Evolutionary conservation across 64 coral and sea anemone species (phyloP), one percentile per base, ranked within the genome.

Genomic region (Montipora capricornis): DNA sequence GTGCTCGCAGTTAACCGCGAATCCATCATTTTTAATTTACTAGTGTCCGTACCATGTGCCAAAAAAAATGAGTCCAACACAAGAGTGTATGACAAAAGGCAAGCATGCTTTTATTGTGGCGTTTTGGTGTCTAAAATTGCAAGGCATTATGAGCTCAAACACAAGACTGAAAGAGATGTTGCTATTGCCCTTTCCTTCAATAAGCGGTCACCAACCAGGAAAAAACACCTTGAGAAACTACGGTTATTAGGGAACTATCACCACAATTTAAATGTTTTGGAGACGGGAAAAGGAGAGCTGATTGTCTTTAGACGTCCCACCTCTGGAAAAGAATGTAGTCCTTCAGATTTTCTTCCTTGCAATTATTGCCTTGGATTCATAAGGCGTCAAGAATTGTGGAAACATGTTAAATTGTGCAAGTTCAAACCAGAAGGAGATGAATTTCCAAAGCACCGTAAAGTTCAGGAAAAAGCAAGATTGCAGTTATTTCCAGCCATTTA

Each of bases 291-390:
- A 19, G 95, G 91, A 20, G 78, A 90, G 44, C 49, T 93, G 0
- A 96, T 93, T 75, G 48, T 90, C 12, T 17, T 68, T 44, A 89
- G 90, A 78, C 73, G 91, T 14, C 91, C 95, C 3, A 6, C 70
- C 8, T 17, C 47, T 16, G 11, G 37, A 45, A 78, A 93, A 78
- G 47, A 71, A 37, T 58, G 26, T 7, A 73, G 24, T 11, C 61
- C 55, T 11, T 4, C 58, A 20, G 91, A 93, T 62, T 96, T 74
- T 61, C 86, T 96, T 0, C 73, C 95, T 4, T 93, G 95, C 66
- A 5, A 74, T 3, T 74, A 47, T 80, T 96, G 95, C 62, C 20
- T 92, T 1, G 90, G 86, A 2, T 96, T 92, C 76, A 19, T 88
- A 5, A 82, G 26, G 11, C 62, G 50, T 73, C 57, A 80, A 16